Conservation (phyloP, 2,888 invertebrate species). For the Lepetodrilus schrolli region DNA sequence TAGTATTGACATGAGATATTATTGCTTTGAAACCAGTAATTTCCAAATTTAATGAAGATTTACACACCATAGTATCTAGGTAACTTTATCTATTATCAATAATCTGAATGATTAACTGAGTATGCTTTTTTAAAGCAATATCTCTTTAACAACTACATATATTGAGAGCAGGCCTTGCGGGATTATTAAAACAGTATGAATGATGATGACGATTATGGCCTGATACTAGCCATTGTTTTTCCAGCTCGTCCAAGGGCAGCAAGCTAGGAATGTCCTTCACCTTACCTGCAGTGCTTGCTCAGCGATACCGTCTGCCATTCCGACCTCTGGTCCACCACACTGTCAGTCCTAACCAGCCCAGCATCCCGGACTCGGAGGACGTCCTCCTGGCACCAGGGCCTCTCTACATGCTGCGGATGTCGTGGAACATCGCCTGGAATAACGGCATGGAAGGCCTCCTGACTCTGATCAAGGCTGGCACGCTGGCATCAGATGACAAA, state of each 20-base stretch:
- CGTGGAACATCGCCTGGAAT: constrained; percentile 73
- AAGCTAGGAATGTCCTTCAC: constrained; percentile 41
- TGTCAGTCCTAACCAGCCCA: constrained; percentile 59
- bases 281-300: constrained; percentile 45
- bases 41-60: too few relatives aligned
- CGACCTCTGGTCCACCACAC: constrained; percentile 61
- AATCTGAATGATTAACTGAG: too few relatives aligned
- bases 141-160: too few relatives aligned
- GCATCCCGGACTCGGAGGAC: constrained; percentile 55
- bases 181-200: too few relatives aligned
- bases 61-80: too few relatives aligned
- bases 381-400: constrained; percentile 58
- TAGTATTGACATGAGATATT: too few relatives aligned
- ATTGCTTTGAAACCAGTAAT: too few relatives aligned
- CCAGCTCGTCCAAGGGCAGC: background rate
- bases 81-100: too few relatives aligned
- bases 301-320: constrained; percentile 69
- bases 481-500: constrained; percentile 34
- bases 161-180: too few relatives aligned
- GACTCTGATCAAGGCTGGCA: constrained; percentile 43
- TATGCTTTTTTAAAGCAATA: too few relatives aligned
- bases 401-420: constrained; percentile 64
- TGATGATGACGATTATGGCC: too few relatives aligned
- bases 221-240: too few relatives aligned
- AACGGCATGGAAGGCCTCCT: constrained; percentile 64